Evolutionary conservation across 2,113 vertebrate genomes (phyloP), one percentile per base, ranked within the genome.

Genomic region (Rafetus swinhoei): DNA sequence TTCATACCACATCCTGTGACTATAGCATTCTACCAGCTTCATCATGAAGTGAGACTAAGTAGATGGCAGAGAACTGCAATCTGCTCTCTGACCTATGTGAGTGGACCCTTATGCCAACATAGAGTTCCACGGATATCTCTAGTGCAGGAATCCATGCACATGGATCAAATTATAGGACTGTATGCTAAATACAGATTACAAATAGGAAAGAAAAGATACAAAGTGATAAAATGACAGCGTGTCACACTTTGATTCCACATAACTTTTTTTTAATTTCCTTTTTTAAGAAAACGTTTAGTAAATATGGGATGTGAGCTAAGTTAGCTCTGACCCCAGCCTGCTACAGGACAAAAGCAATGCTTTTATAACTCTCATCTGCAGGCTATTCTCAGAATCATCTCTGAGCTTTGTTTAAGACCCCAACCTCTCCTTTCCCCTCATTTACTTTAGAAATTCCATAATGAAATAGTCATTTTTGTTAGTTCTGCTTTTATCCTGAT

Each of bases 21-120:
- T 24, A 24, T 7, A 55, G 16, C 12, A 69, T 0, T 27, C 86
- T 92, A 77, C 84, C 86, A 81, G 83, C 45, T 12, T 53, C 10
- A 9, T 55, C 52, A 0, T 10, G 79, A 82, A 35, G 65, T 57
- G 3, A 25, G 32, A 3, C 86, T 60, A 22, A 82, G 74, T 32
- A 32, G 45, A 21, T 0, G 1, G 1, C 0, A 15, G 76, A 82
- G 62, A 69, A 39, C 12, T 57, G 16, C 74, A 39, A 0, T 22
- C 54, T 74, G 74, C 69, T 53, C 0, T 0, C 0, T 7, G 52
- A 59, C 35, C 10, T 39, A 7, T 50, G 22, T 76, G 74, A 22
- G 39, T 6, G 24, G 55, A 52, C 54, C n/a, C 39, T 29, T 7
- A 79, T 52, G 69, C 22, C 27, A 59, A 32, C 15, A 1, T 15